Evolutionary conservation across 1,140 invertebrate species (phyloP), one percentile per base, ranked within the genome.

Genomic region (Sminthurides bifidus): DNA sequence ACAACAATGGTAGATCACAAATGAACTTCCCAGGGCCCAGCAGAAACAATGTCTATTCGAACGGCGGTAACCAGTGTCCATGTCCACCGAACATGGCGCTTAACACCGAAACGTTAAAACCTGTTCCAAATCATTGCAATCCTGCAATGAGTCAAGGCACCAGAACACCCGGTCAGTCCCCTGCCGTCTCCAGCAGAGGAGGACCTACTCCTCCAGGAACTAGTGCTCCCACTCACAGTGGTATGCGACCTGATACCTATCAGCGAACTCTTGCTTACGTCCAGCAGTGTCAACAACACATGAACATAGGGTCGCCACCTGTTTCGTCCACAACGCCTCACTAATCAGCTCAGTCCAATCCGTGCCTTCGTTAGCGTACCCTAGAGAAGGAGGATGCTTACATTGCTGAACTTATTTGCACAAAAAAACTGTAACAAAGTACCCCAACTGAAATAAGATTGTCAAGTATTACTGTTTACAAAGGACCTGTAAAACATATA

Each of bases 251-350:
- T 30, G 88, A 92, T 52, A 81, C 86, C 0, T 92, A 92, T 68
- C 81, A 88, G 66, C 76, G 89, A 51, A 92, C 89, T 3, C 69
- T 92, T 14, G 86, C 91, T 61, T 92, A 93, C 66, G 88, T 92
- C 0, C 86, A 91, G 65, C 88, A 85, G 68, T 92, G 87, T 68
- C 83, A 60, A 31, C 35, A 55, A 52, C 54, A 55, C 15, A 23
- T 56, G 30, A 43, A 43, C 17, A 5, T 48, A 27, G 30, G 24
- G 14, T 27, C 26, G 14, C 19, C 6, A 24, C 44, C 24, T 21
- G 19, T 48, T 12, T 6, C 44, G 6, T 43, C 41, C 41, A 43
- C 41, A 43, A 43, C 41, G 6, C n/a, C 24, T 6, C n/a, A n/a
- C n/a, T n/a, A n/a, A n/a, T n/a, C n/a, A n/a, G n/a, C n/a, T n/a